A percentile compares a stretch with the other conserved stretches of the same genome.
Conservation (phyloP, 2,797 vertebrate species). For the Crenichthys baileyi region DNA sequence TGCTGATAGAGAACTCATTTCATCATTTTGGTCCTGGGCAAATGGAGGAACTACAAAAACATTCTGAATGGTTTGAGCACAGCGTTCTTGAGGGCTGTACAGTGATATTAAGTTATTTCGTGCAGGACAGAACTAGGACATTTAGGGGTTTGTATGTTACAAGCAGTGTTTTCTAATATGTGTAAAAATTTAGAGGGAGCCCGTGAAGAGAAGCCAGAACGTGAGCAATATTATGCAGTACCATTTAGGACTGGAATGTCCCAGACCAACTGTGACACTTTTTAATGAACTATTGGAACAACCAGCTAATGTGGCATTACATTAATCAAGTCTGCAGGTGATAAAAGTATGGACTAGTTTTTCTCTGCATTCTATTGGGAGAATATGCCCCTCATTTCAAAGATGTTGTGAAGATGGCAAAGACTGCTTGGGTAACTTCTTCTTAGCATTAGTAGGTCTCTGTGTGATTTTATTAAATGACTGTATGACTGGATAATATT, state of each 20-base stretch:
- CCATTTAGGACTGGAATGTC: neutral
- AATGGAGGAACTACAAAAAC: neutral
- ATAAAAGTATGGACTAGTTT: neutral
- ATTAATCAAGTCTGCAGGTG: neutral
- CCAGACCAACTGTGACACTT: neutral
- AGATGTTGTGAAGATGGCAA: neutral
- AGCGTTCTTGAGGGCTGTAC: neutral
- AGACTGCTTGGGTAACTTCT: no score
- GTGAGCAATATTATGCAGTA: neutral
- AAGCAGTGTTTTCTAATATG: neutral
- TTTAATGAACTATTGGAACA: neutral
- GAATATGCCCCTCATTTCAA: neutral
- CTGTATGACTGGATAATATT: no score
- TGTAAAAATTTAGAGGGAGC: neutral
- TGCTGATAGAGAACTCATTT: neutral
- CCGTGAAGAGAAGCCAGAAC: neutral
- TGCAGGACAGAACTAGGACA: neutral
- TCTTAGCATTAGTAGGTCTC: no score
- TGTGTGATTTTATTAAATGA: no score
- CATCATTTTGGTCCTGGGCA: neutral
- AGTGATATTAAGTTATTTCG: neutral
- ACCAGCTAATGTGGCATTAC: neutral
- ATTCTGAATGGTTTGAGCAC: neutral
- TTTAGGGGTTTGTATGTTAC: neutral
- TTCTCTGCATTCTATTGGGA: neutral